Evolutionary conservation across 1,140 invertebrate species (phyloP), one percentile per base, ranked within the genome.

Genomic region (Saccostrea echinata): DNA sequence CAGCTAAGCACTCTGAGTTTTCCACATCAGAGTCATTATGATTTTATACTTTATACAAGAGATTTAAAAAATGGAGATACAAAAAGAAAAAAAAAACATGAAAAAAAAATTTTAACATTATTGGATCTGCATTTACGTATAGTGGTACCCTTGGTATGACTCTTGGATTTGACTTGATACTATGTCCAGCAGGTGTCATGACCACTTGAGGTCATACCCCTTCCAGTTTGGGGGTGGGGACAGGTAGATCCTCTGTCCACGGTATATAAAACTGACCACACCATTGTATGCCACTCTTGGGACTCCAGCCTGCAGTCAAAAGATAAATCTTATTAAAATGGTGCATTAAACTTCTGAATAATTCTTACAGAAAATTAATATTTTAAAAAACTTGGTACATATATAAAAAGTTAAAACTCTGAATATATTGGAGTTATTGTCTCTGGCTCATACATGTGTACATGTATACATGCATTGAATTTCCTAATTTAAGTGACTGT

Each of bases 121-220:
- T 43, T 43, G 43, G 43, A 43, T 43, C 43, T 43, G 43, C 43
- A 43, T 1, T 43, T 3, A 43, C 43, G 6, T 43, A 9, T 43
- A 9, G 9, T 1, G 43, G 43, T 43, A 6, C 43, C 43, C 71
- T 76, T 30, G 24, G 24, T 11, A 27, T 80, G 71, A 13, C 30
- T n/a, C 68, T 80, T 16, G 27, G 24, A 80, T 61, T 21, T 1
- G 16, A 61, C 55, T n/a, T 61, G 18, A 61, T 61, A n/a, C 55
- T 61, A 61, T n/a, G 55, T 33, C 27, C 27, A 35, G 85, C 52
- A 18, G 76, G 76, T 27, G 84, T 94, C 91, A 98, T 96, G 97
- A 98, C 98, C 98, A 99, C n/a, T 96, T 96, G n/a, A 97, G 96
- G 94, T 99, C 97, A 93, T 99, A 99, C n/a, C 97, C 97, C 91